Conservation (phyloP, 2,888 invertebrate species). For the Barypeithes pellucidus region DNA sequence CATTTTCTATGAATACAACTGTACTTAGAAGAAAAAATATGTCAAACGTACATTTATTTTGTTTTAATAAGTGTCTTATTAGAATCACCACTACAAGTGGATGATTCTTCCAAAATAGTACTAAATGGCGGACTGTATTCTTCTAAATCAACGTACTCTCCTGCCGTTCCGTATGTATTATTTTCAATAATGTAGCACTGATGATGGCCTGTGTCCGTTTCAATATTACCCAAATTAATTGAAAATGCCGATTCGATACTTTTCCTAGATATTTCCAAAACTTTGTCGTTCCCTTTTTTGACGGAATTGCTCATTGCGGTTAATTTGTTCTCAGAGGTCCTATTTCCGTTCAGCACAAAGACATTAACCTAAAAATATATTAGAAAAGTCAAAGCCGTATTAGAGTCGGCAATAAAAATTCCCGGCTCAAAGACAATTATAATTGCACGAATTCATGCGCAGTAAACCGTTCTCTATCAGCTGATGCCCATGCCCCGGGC, state of each 20-base stretch:
- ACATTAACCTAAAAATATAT: constrained; percentile 58
- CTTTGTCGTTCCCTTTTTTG: constrained; percentile 46
- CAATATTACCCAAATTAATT: constrained; percentile 32
- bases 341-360: constrained; percentile 57
- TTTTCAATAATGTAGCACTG: constrained; percentile 9
- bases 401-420: no score
- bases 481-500: no score
- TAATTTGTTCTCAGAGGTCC: constrained; percentile 20
- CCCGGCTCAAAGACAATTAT: no score
- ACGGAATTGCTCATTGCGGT: constrained; percentile 6
- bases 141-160: constrained; percentile 19
- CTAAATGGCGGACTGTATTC: constrained; percentile 48
- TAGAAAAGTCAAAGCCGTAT: no score
- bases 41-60: background rate
- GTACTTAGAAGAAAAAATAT: no score
- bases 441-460: no score
- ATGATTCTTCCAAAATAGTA: constrained; percentile 47
- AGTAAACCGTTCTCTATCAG: no score
- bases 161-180: constrained; percentile 12
- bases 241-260: constrained; percentile 52
- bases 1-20: no score
- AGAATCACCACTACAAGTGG: constrained; percentile 20
- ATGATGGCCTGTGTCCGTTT: constrained; percentile 15
- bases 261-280: constrained; percentile 54
- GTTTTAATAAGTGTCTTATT: constrained; percentile 9